Evolutionary conservation across 2,888 invertebrate genomes (phyloP), one percentile per base, ranked within the genome.

Genomic region (Oligia fasciuncula): DNA sequence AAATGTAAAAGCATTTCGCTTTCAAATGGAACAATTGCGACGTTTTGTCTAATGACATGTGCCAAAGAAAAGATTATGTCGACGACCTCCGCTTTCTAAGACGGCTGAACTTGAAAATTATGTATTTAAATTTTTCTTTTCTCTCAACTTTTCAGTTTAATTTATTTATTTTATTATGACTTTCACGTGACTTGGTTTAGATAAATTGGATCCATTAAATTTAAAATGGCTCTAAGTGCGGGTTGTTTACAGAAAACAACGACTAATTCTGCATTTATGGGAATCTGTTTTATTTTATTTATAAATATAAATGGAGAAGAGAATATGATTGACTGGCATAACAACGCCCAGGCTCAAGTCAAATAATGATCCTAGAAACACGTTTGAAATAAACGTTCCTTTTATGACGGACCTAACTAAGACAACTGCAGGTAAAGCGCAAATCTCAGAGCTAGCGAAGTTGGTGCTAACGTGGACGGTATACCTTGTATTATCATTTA

Each of bases 61-160:
- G 91, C 91, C 91, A 91, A 93, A 91, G 93, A 92, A 92, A 92
- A 91, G 91, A 91, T 93, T 93, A 93, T 92, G 91, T 91, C 90
- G 91, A 80, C 87, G 93, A 93, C 92, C 93, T 89, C 91, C 84
- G 88, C 95, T 94, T 94, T 94, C 94, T 93, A 93, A 87, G 81
- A 91, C 87, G 92, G 86, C 91, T 93, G 92, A 91, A 92, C 92
- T 91, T 88, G 81, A 85, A 87, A 86, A 84, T 81, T 88, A 84
- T 88, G 89, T 89, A 89, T 92, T 92, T 90, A 87, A 85, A 81
- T 85, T 86, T 86, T 86, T 89, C 87, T 87, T 90, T 87, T 88
- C 87, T 83, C 73, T 85, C 73, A 57, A 80, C 81, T 88, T 88
- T 87, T 89, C 86, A 85, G 83, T 77, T 68, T 68, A 76, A 69